Conservation (phyloP, 2,113 vertebrate genomes). For the Equus przewalskii region DNA sequence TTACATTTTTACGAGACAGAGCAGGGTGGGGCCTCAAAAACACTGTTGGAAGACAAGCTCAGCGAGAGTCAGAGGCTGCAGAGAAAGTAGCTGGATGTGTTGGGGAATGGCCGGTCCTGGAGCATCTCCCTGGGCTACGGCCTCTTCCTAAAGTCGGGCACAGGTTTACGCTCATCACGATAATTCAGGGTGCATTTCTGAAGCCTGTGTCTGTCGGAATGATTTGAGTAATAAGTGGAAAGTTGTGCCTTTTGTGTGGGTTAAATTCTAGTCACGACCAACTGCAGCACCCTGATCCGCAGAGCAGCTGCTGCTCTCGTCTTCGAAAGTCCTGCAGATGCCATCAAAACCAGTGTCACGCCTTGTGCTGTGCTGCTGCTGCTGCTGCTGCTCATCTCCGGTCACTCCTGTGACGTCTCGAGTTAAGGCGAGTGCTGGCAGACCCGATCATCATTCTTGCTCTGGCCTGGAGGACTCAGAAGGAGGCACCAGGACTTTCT, state of each 20-base stretch:
- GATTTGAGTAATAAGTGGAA: fast-evolving
- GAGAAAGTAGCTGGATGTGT: neutral
- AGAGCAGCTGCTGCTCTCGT: neutral
- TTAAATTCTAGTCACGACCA: no score
- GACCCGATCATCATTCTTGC: neutral
- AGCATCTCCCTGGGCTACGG: no score
- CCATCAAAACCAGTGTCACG: fast-evolving
- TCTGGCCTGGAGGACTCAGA: neutral
- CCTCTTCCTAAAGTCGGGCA: no score
- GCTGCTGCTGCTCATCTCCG: fast-evolving
- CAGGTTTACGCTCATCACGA: no score
- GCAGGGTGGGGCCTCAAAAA: neutral
- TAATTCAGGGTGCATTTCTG: neutral
- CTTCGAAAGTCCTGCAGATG: no score
- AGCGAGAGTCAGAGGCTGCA: neutral
- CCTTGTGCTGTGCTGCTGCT: fast-evolving
- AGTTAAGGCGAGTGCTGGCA: neutral
- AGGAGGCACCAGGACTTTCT: no score
- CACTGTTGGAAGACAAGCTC: neutral
- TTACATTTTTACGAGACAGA: neutral
- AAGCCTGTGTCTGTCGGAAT: neutral
- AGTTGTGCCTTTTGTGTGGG: neutral
- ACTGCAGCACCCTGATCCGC: neutral
- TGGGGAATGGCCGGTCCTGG: fast-evolving
- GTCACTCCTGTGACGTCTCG: fast-evolving